phyloP scores from a whole-genome alignment of 2,797 vertebrate genomes.

The Sarcoramphus papa region DNA sequence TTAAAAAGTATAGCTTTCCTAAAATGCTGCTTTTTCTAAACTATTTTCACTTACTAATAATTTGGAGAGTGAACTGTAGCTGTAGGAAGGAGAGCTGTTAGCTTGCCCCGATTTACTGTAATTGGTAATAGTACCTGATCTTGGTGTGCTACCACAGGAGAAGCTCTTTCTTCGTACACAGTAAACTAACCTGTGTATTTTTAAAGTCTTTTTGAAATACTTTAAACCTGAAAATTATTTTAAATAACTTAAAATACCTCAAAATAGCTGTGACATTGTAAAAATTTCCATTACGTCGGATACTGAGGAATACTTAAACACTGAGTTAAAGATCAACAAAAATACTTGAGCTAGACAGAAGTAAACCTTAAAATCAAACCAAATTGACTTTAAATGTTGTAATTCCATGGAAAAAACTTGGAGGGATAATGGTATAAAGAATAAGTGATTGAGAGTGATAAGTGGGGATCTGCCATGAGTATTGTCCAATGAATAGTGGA shows the following conservation, averaged over 20 bases:
- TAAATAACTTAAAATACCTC: neutral
- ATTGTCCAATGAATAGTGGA: neutral
- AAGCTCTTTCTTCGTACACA: neutral
- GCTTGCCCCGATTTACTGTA: neutral
- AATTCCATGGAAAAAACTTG: neutral
- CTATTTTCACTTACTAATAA: neutral
- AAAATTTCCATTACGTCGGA: rapidly evolving
- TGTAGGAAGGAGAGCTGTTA: neutral
- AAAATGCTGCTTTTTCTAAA: neutral
- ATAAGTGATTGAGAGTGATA: neutral
- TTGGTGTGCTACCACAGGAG: neutral
- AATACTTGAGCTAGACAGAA: neutral
- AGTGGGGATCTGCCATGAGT: neutral
- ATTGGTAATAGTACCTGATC: neutral
- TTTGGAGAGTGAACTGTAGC: neutral
- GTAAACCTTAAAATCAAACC: neutral
- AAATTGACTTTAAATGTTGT: neutral
- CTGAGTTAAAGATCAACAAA: neutral
- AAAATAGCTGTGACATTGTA: neutral
- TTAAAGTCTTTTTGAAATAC: neutral
- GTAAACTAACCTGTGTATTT: neutral
- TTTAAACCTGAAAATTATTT: neutral
- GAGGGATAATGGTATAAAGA: neutral
- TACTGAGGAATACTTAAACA: neutral
- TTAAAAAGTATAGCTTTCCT: neutral